Conservation (phyloP, 2,888 invertebrate species). For the Drosophila neotestacea region DNA sequence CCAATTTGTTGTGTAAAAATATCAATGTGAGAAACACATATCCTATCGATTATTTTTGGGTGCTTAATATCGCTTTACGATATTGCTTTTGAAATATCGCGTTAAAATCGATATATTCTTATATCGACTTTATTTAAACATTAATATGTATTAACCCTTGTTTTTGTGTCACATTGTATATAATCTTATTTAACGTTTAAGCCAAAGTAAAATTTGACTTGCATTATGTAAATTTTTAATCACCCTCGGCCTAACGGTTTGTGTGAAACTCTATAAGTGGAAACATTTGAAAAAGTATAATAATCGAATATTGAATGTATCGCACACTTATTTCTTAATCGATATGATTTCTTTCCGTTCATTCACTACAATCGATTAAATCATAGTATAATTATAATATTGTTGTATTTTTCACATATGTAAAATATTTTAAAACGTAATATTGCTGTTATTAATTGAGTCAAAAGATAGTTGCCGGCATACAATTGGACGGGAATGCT, state of each 20-base stretch:
- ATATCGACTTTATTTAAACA: background rate
- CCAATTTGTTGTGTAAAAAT: constrained; percentile 11
- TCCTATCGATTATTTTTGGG: constrained; percentile 9
- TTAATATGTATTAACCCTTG: background rate
- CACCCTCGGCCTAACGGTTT: background rate
- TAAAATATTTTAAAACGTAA: constrained; percentile 15
- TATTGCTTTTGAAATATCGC: background rate
- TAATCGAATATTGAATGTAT: constrained; percentile 3
- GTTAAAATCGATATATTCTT: background rate
- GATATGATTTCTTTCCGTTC: background rate
- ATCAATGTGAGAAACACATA: background rate
- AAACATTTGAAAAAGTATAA: background rate
- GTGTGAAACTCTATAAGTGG: background rate
- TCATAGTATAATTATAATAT: constrained; percentile 53
- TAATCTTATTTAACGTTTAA: background rate
- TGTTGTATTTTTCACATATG: constrained; percentile 39
- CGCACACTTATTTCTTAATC: background rate
- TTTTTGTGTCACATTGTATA: background rate
- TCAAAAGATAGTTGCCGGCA: constrained; percentile 6
- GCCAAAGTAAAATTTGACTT: background rate
- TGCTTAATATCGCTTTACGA: background rate
- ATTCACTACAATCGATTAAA: constrained; percentile 35
- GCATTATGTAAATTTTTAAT: background rate
- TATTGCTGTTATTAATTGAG: constrained; percentile 22
- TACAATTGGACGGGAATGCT: constrained; percentile 5